Base-by-base conservation (phyloP, 2,888 invertebrate species). In the Melanargia galathea region DNA sequence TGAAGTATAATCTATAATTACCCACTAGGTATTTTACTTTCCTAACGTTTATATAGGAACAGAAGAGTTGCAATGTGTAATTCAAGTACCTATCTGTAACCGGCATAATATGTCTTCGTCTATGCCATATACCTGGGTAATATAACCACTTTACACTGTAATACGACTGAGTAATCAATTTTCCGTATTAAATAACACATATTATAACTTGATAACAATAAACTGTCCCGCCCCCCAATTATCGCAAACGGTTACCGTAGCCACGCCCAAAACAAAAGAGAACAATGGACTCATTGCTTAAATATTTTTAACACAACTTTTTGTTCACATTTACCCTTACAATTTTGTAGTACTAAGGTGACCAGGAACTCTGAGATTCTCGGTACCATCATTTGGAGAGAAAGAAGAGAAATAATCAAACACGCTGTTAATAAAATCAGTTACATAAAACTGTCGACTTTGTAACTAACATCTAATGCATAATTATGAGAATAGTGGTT, bases 201-300 rank as follows among this genome's bases (percentile, higher is more conserved):
- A n/a, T n/a, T 55, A 55, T 56, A 43, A 56, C 26, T 43, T 43
- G 56, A 56, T 54, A 22, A 38, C 54, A 55, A 63, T 60, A 48
- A 62, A 26, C 22, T 43, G 30, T 40, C 35, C 55, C 63, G 60
- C 60, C 63, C 49, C 30, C 49, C 48, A 63, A 60, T 60, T 68
- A 62, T 51, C 38, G 18, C 40, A 59, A 59, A 59, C 64, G 61
- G 64, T 68, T 66, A 66, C 64, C 54, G 61, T 62, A 67, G 61
- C 66, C 62, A 63, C 56, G 63, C 46, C 64, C 48, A 45, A 55
- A 63, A 59, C 55, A 49, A 55, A 40, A 35, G 63, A 48, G 63
- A 63, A 63, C 63, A 63, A 63, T 63, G 59, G 38, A 26, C 59
- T 49, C 59, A 49, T 38, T 51, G 59, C 59, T 59, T 51, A 59